A percentile compares a stretch with the other conserved stretches of the same genome.
These are phyloP conservation scores for Danaus chrysippus DNA, from an alignment of 2,888 invertebrate species.

Conservation along the genomic window DNA sequence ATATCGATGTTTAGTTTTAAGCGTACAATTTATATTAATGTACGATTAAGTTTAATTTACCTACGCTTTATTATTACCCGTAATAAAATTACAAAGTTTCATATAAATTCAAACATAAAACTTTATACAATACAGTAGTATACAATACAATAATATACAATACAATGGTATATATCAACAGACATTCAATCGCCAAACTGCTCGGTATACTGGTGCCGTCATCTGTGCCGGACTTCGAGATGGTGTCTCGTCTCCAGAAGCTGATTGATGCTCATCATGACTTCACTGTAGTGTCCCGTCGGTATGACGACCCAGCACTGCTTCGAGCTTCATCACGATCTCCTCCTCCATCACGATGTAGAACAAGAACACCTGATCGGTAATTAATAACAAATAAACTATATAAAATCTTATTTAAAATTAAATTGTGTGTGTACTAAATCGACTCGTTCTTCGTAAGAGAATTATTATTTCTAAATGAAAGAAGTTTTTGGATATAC, in stretches of 20 bases:
- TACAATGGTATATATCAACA: constrained; percentile 37
- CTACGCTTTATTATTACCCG: no score
- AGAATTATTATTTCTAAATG: no score
- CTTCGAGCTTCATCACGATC: constrained; percentile 70
- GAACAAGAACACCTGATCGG: constrained; percentile 79
- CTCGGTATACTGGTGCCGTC: constrained; percentile 82
- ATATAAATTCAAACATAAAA: no score
- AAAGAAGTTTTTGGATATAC: no score
- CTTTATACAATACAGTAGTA: no score
- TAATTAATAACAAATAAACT: constrained; percentile 27
- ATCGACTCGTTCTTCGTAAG: no score
- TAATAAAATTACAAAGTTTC: no score
- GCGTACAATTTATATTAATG: no score
- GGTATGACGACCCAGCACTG: constrained; percentile 73
- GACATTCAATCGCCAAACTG: constrained; percentile 85
- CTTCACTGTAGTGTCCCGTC: constrained; percentile 89
- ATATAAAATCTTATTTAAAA: neutral
- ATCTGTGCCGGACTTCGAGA: constrained; percentile 86
- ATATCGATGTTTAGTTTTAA: no score
- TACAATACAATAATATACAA: neutral
- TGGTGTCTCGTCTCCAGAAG: constrained; percentile 88
- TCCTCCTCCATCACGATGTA: constrained; percentile 67
- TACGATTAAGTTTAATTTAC: no score
- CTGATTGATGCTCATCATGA: constrained; percentile 92
- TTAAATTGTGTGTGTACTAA: no score